These are phyloP conservation scores for Rhinichthys klamathensis DNA, from an alignment of 2,113 vertebrate genomes.

Conservation along the genomic window DNA sequence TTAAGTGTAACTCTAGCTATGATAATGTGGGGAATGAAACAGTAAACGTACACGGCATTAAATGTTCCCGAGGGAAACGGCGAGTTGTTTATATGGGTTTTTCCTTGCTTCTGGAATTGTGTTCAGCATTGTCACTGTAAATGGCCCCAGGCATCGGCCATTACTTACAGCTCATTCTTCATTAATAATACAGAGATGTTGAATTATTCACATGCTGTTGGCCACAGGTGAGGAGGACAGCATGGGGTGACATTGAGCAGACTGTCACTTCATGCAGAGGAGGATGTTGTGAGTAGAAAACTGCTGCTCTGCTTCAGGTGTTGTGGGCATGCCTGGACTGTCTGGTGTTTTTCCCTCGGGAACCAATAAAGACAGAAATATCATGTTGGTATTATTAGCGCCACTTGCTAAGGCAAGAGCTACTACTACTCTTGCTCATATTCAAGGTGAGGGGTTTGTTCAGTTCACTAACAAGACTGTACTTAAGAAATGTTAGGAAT, in stretches of 20 bases:
- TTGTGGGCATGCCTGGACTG: neutral
- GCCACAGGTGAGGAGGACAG: slow-evolving; percentile 59
- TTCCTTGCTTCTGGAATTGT: slow-evolving; percentile 54
- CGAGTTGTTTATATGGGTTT: slow-evolving; percentile 52
- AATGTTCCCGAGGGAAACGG: slow-evolving; percentile 47
- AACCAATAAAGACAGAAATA: slow-evolving; percentile 9
- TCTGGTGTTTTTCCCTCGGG: slow-evolving; percentile 16
- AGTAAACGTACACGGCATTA: slow-evolving; percentile 13
- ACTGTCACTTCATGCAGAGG: slow-evolving; percentile 34
- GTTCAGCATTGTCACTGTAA: slow-evolving; percentile 58
- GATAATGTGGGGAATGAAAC: slow-evolving; percentile 16
- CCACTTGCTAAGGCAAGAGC: neutral
- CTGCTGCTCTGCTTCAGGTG: slow-evolving; percentile 18
- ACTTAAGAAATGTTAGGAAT: neutral
- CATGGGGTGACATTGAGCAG: slow-evolving; percentile 46
- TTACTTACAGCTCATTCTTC: slow-evolving; percentile 59
- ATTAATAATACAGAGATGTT: slow-evolving; percentile 64
- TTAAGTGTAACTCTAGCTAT: slow-evolving; percentile 29
- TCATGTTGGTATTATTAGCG: neutral
- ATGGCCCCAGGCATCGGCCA: slow-evolving; percentile 52
- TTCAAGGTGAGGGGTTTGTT: neutral
- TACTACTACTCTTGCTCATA: neutral
- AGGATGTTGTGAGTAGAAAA: slow-evolving; percentile 14
- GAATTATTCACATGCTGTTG: slow-evolving; percentile 61
- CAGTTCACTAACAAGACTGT: neutral